Conservation (phyloP, 2,113 vertebrate genomes). For the Collichthys lucidus region DNA sequence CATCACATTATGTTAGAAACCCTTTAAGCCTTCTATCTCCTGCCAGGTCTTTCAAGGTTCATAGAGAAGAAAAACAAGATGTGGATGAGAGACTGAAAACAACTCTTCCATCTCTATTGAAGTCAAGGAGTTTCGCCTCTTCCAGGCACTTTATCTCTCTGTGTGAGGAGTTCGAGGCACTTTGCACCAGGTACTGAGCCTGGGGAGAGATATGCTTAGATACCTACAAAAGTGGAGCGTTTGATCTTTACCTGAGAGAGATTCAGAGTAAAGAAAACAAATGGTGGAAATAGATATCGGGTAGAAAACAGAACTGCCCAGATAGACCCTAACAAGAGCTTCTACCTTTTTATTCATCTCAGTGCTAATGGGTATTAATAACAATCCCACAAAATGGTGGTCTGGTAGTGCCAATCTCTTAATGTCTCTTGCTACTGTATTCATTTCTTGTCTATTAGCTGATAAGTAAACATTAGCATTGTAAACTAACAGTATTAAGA, state of each 20-base stretch:
- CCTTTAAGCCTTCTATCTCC: not conserved
- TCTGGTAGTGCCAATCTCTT: too few species aligned
- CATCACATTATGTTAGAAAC: not conserved
- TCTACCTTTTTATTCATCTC: not conserved
- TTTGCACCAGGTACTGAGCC: conserved; percentile 25
- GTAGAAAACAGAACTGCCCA: not conserved
- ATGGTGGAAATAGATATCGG: not conserved
- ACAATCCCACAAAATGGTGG: not conserved
- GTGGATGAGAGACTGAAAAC: conserved; percentile 26
- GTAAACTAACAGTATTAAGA: not conserved
- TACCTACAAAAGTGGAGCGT: not conserved
- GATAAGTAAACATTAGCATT: not conserved
- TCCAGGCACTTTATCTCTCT: conserved; percentile 13
- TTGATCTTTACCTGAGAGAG: conserved; percentile 36
- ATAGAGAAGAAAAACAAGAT: conserved; percentile 19
- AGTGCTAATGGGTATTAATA: not conserved
- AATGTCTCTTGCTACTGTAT: not conserved
- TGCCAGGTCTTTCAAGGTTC: conserved; percentile 33
- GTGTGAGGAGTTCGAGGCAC: not conserved
- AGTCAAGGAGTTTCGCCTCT: conserved; percentile 21
- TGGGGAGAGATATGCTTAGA: conserved; percentile 7
- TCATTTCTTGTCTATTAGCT: not conserved
- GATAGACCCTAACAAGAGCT: not conserved
- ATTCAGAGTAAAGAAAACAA: conserved; percentile 12
- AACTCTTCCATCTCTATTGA: conserved; percentile 21